Evolutionary conservation across 1,140 invertebrate genomes (phyloP), one percentile per base, ranked within the genome.

Genomic region (Heliconius himera): DNA sequence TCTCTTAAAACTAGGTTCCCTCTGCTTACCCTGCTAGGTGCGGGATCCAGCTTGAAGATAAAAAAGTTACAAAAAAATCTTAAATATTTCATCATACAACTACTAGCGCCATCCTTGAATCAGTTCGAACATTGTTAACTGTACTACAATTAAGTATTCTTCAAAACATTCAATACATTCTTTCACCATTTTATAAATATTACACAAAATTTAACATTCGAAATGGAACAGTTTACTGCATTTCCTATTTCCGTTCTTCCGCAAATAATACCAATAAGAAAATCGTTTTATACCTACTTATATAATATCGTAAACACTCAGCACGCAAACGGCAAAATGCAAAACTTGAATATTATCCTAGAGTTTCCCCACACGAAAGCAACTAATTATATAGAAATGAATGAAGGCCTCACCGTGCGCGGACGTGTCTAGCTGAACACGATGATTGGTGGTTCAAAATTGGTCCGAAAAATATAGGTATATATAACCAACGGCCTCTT

Each of bases 171-270:
- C 33, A 6, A 6, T 46, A 46, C 11, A 46, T 46, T 41, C 13
- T 41, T 41, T 46, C 41, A 46, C 11, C 22, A 26, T 8, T 60
- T n/a, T 22, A 60, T 60, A 60, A 22, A 60, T 22, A 60, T 60
- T 22, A 60, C 56, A 60, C n/a, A 66, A 70, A 26, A 76, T 18
- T 46, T 46, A 16, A 46, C 13, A 46, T 46, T 46, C 41, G 13
- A 41, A 41, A 41, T 41, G 41, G 41, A n/a, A 29, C 56, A 13
- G 60, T 76, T 66, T 49, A 33, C 38, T 36, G 29, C 33, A 76
- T 84, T 91, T 88, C 88, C 89, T 87, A 76, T 76, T 91, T 91
- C 90, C 90, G 84, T 74, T 86, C 79, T 91, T 90, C 90, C 88
- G 84, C 79, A 81, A 79, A 81, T 80, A 82, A 80, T 38, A 77